Percentiles rank a stretch among this genome's conserved stretches.
Evolutionary conservation across 2,888 invertebrate species (phyloP).

Genomic region (Lasius fuliginosus): DNA sequence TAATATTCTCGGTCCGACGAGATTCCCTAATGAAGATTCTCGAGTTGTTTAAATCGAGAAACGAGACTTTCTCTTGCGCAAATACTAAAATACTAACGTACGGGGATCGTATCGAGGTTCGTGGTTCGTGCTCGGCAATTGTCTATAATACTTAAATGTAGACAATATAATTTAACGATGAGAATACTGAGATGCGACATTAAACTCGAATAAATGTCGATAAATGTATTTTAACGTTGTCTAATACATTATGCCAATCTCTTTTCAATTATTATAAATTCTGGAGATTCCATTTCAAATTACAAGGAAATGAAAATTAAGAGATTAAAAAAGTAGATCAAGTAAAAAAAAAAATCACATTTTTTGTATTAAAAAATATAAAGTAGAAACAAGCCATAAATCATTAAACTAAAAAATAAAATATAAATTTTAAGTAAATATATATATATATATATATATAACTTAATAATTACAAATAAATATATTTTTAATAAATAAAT

Average conservation of each 20-base stretch:
- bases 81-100: slow-evolving; percentile 43
- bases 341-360: background rate
- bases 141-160: background rate
- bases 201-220: slow-evolving; percentile 7
- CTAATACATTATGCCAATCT: background rate
- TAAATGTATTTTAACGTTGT: background rate
- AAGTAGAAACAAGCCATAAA: background rate
- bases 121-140: background rate
- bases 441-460: background rate
- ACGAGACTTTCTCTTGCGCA: slow-evolving; percentile 68
- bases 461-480: background rate
- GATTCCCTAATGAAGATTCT: slow-evolving; percentile 35
- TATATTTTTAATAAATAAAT: background rate
- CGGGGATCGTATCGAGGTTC: background rate
- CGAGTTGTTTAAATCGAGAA: slow-evolving; percentile 61
- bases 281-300: background rate
- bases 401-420: background rate
- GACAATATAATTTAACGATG: background rate
- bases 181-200: background rate
- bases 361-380: background rate
- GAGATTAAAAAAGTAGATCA: background rate
- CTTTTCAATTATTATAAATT: slow-evolving; percentile 14
- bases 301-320: background rate
- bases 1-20: slow-evolving; percentile 25
- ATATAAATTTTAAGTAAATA: background rate